Conservation (phyloP, 2,888 invertebrate species). For the Dexiosoma caninum region DNA sequence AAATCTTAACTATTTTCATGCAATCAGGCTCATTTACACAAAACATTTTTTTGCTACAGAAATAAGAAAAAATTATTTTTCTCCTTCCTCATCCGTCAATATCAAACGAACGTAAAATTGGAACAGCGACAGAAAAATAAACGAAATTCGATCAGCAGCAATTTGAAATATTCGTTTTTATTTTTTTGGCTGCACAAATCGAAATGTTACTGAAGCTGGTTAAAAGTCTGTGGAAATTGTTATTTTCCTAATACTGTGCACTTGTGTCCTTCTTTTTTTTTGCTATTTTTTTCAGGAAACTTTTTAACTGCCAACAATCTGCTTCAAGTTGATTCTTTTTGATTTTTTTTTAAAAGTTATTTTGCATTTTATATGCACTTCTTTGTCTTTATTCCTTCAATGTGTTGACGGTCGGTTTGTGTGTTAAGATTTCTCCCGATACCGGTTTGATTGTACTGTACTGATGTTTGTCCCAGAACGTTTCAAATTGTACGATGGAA, state of each 20-base stretch:
- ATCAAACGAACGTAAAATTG: slow-evolving; percentile 1
- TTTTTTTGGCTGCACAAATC: not conserved
- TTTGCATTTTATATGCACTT: not conserved
- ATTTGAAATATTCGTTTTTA: slow-evolving; percentile 14
- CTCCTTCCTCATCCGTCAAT: not conserved
- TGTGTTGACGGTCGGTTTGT: not conserved
- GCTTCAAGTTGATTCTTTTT: slow-evolving; percentile 38
- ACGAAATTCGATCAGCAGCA: slow-evolving; percentile 25
- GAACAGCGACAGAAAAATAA: not conserved
- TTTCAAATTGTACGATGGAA: not conserved
- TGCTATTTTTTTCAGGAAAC: slow-evolving; percentile 23
- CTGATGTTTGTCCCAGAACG: not conserved
- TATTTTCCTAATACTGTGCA: not conserved
- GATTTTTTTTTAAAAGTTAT: slow-evolving; percentile 24
- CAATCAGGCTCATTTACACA: not conserved
- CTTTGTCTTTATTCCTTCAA: not conserved
- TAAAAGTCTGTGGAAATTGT: slow-evolving; percentile 31
- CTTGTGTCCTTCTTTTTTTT: not conserved
- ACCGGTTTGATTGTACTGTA: not conserved
- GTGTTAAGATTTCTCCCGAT: not conserved
- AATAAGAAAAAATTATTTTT: not conserved
- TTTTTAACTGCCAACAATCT: slow-evolving; percentile 54
- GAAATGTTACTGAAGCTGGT: slow-evolving; percentile 22
- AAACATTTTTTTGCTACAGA: not conserved
- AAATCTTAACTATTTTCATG: no score